Evolutionary conservation across 2,797 vertebrate genomes (phyloP).

Genomic region (Amphiprion clarkii): DNA sequence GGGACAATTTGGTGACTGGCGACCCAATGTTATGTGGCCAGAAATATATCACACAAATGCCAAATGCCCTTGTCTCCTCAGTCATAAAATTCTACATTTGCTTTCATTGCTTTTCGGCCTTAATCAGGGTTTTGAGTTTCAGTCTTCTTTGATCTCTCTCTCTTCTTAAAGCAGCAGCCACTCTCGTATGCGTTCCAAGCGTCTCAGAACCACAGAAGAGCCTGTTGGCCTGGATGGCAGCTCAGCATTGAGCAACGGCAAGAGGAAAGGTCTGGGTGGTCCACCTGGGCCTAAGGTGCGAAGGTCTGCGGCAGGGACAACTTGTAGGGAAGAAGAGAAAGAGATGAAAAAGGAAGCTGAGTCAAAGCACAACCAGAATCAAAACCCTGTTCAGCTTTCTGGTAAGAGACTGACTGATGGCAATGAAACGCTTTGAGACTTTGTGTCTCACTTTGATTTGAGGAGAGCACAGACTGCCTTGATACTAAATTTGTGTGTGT

Average conservation of each 20-base stretch:
- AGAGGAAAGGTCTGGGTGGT: conserved; percentile 71
- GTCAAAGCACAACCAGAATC: conserved; percentile 78
- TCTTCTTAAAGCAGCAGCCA: conserved; percentile 77
- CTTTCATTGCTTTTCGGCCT: conserved; percentile 48
- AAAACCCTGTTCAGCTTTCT: conserved; percentile 77
- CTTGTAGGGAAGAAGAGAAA: conserved; percentile 61
- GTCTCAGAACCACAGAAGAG: conserved; percentile 89
- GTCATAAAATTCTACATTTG: conserved; percentile 49
- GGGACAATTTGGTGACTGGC: background rate
- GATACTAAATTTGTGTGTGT: background rate
- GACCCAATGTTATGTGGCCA: conserved; percentile 5
- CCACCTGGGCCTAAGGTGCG: conserved; percentile 81
- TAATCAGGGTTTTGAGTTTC: conserved; percentile 13
- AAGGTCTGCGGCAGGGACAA: conserved; percentile 71
- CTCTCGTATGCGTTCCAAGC: conserved; percentile 90
- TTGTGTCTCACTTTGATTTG: conserved; percentile 17
- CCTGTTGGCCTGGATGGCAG: conserved; percentile 77
- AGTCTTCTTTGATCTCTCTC: conserved; percentile 15
- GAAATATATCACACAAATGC: conserved; percentile 16
- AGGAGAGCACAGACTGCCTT: background rate
- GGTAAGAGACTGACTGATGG: conserved; percentile 84
- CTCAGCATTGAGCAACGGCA: conserved; percentile 58
- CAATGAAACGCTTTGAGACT: conserved; percentile 13
- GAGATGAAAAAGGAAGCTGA: conserved; percentile 76
- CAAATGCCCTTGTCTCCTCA: conserved; percentile 15